Base-by-base conservation (phyloP, 2,888 invertebrate species). In the Phengaris arion region DNA sequence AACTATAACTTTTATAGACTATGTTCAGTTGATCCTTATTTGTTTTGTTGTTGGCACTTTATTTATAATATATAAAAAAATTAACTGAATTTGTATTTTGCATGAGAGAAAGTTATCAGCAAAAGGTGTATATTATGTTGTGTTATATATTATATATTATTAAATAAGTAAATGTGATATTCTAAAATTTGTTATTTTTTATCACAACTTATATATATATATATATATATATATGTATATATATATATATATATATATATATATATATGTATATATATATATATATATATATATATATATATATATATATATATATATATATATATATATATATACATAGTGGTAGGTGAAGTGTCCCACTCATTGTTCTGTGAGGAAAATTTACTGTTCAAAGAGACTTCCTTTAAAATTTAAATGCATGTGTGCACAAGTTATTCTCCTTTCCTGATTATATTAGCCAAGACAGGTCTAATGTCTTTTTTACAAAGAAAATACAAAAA, bases 141-240 rank as follows among this genome's bases (percentile, higher is more conserved):
- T 92, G 91, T 92, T 92, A 89, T 87, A 22, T 22, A 81, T 83
- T 87, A 22, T 22, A 81, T 83, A 87, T 87, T 89, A 85, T 86
- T 85, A 86, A 89, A 89, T 88, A 83, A 92, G 91, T 91, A 90
- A 92, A 91, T 92, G 92, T 92, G 91, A 92, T 93, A 93, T 88
- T 88, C 84, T 85, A 90, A 80, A 81, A 76, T 78, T 80, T 81
- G 76, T 79, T 79, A 79, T 80, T 78, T 84, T 83, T 10, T 2
- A n/a, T 74, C 3, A 22, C 6, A 64, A 64, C 9, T 64, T 12
- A 10, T 54, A 13, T 48, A 48, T 22, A 22, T 22, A 22, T 22
- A 22, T 22, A 22, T 22, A 22, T 22, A 22, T 22, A 22, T 22
- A 13, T 48, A 48, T 22, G 1, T 22, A 22, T 22, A 22, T 22